Percentiles rank a stretch among this genome's conserved stretches.
These are phyloP conservation scores for Malaclemys terrapin DNA, from an alignment of 2,113 vertebrate genomes.

Conservation along the genomic window DNA sequence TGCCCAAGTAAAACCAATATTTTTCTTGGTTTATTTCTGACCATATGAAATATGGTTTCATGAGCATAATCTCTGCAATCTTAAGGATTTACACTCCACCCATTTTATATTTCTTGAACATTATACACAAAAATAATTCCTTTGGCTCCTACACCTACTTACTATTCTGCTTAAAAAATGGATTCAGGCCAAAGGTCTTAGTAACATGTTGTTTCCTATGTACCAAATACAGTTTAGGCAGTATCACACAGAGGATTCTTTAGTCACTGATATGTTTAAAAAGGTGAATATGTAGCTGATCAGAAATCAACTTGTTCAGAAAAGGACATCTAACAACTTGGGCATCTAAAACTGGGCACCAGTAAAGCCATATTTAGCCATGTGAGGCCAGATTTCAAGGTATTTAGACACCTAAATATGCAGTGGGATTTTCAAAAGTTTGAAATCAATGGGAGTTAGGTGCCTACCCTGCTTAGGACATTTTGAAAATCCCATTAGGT, in stretches of 20 bases:
- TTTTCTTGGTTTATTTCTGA: slow-evolving; percentile 77
- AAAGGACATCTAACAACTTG: not conserved
- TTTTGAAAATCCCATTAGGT: not conserved
- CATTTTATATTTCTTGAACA: slow-evolving; percentile 58
- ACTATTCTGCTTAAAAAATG: slow-evolving; percentile 42
- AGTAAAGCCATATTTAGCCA: not conserved
- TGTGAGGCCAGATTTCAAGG: not conserved
- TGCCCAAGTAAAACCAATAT: slow-evolving; percentile 62
- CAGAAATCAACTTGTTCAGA: slow-evolving; percentile 16
- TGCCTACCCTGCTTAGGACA: not conserved
- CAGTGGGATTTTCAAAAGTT: not conserved
- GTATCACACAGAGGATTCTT: slow-evolving; percentile 27
- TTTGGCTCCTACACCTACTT: slow-evolving; percentile 27
- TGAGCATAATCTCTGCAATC: slow-evolving; percentile 68
- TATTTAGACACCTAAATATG: not conserved
- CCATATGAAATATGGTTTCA: slow-evolving; percentile 75
- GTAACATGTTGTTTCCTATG: not conserved
- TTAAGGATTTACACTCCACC: slow-evolving; percentile 71
- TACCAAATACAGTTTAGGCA: slow-evolving; percentile 24
- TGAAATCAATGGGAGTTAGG: not conserved
- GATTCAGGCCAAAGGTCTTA: slow-evolving; percentile 40
- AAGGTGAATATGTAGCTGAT: slow-evolving; percentile 26
- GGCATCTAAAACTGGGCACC: not conserved
- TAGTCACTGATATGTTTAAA: slow-evolving; percentile 18
- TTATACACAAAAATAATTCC: slow-evolving; percentile 44